phyloP scores from a whole-genome alignment of 2,113 vertebrate genomes.

The Chloroceryle aenea region DNA sequence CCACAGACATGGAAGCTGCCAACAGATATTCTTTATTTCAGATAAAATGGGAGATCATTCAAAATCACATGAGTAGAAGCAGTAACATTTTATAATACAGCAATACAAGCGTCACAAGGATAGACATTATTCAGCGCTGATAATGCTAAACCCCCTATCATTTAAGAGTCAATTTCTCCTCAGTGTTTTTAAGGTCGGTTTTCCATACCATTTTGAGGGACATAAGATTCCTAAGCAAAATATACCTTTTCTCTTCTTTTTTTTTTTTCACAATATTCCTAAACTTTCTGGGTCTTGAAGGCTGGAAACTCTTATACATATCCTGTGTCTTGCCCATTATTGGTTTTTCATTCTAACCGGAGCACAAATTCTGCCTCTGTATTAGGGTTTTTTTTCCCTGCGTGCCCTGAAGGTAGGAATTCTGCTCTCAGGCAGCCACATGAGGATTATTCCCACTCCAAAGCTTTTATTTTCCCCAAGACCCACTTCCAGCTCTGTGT shows the following conservation, averaged over 20 bases:
- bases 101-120: not conserved
- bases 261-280: not conserved
- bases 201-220: not conserved
- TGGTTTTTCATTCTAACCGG: not conserved
- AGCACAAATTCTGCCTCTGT: not conserved
- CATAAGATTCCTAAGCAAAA: not conserved
- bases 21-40: not conserved
- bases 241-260: not conserved
- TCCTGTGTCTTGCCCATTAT: not conserved
- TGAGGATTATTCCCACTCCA: not conserved
- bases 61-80: not conserved
- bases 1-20: not conserved
- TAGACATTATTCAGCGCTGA: not conserved
- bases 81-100: not conserved
- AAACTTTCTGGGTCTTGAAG: not conserved
- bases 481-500: not conserved
- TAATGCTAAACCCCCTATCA: not conserved
- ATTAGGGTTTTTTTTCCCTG: not conserved
- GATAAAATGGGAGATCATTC: not conserved
- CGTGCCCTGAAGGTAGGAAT: not conserved
- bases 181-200: not conserved
- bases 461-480: not conserved
- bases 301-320: not conserved
- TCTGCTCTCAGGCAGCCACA: not conserved
- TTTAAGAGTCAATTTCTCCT: not conserved